Conservation (phyloP, 2,113 vertebrate genomes). For the Cephalopholis sonnerati region DNA sequence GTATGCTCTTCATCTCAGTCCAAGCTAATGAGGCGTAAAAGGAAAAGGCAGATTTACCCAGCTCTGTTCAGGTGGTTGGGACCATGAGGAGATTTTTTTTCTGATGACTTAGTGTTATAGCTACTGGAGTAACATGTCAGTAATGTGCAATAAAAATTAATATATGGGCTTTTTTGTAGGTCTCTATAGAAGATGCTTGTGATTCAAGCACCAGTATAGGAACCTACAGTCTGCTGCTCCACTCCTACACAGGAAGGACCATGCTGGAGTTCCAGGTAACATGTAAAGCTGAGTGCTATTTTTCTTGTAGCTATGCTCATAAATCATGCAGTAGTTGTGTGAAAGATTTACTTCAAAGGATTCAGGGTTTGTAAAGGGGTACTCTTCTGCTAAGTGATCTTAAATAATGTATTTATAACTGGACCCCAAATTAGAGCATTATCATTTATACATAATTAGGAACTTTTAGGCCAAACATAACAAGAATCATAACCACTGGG, state of each 20-base stretch:
- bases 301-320: conserved; percentile 26
- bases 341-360: conserved; percentile 13
- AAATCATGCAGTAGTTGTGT: conserved; percentile 32
- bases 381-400: not conserved
- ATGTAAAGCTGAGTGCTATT: not conserved
- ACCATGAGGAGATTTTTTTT: no score
- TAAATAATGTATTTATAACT: conserved; percentile 1
- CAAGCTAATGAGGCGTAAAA: no score
- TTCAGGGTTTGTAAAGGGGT: not conserved
- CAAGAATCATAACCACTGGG: not conserved
- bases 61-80: no score
- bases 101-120: no score
- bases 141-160: no score
- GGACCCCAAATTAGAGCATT: conserved; percentile 1
- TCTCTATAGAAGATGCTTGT: conserved; percentile 86
- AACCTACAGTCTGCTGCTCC: conserved; percentile 90
- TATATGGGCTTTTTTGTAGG: conserved; percentile 72
- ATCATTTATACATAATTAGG: conserved; percentile 16
- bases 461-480: conserved; percentile 23
- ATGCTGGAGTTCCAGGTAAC: conserved; percentile 96
- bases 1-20: no score
- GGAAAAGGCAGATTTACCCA: no score
- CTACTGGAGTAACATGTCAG: no score
- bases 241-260: conserved; percentile 89
- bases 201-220: conserved; percentile 92